These are phyloP conservation scores for Uria aalge DNA, from an alignment of 2,113 vertebrate species.

Conservation along the genomic window DNA sequence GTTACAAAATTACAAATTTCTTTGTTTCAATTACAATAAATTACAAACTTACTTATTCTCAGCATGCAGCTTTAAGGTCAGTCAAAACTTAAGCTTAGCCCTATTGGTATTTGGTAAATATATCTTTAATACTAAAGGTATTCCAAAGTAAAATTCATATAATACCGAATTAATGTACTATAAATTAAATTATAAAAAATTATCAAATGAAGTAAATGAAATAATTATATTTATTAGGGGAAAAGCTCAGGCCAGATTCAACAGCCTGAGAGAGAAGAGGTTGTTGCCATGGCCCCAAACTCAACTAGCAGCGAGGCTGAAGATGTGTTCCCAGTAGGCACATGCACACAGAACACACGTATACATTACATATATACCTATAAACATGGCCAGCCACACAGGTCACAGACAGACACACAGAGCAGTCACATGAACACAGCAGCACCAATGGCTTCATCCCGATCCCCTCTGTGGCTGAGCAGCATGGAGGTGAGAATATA, in stretches of 20 bases:
- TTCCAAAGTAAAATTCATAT: neutral
- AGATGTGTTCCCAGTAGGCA: neutral
- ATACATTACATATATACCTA: neutral
- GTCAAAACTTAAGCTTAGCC: neutral
- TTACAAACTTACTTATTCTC: neutral
- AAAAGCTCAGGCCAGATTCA: neutral
- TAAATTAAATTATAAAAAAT: neutral
- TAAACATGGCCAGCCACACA: neutral
- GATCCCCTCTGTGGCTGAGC: neutral
- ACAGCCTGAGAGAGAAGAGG: neutral
- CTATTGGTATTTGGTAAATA: neutral
- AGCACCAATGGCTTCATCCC: neutral
- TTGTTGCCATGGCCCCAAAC: neutral
- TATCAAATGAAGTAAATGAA: neutral
- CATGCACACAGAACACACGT: accelerated
- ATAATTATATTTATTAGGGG: neutral
- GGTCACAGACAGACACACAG: neutral
- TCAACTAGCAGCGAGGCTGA: neutral
- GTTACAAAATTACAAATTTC: neutral
- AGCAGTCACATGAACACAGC: neutral
- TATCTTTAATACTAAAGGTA: neutral
- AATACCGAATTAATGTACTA: neutral
- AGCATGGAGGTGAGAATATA: neutral
- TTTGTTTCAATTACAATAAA: neutral
- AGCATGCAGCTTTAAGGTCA: neutral